Evolutionary conservation across 2,888 invertebrate species (phyloP), one percentile per base, ranked within the genome.

Genomic region (Melinaea marsaeus): DNA sequence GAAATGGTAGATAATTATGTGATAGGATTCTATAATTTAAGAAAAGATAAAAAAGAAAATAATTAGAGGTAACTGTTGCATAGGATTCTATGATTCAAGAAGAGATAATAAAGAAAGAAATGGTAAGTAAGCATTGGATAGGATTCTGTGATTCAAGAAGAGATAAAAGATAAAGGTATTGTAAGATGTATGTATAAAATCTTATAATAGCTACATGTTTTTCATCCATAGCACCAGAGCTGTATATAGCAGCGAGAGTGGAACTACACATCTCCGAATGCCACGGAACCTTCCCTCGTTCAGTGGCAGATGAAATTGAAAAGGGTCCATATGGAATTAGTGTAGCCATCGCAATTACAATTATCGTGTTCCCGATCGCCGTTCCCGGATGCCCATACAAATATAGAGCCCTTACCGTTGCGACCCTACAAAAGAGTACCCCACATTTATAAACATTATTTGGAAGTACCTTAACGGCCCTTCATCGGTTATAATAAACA

Each of bases 281-380:
- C 97, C 97, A 98, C 2, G 98, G 98, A 70, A 97, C 96, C 78
- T 95, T 94, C 37, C 98, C 98, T 78, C 94, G 95, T 91, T 96
- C 98, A 68, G 96, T 98, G 3, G 96, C 96, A 75, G 98, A 98
- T 64, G 97, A 98, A 86, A 99, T 99, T 57, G 98, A 98, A 22
- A 74, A 99, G 91, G 22, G 99, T 99, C 95, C 98, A 99, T 79
- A 99, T 99, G 65, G 98, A 98, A 91, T 99, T 99, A 62, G 99
- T 99, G 88, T 99, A 99, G 35, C 99, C 99, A 85, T 99, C 99
- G 87, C 99, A 99, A 86, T 99, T 99, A 89, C 99, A 99, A 85
- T 98, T 98, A 84, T 98, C 98, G 75, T 96, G 94, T 79, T 98
- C 97, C 55, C 97, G 92, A 0, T 99, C 99, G 2, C 99, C 99